Evolutionary conservation across 2,888 invertebrate species (phyloP), one percentile per base, ranked within the genome.

Genomic region (Xestia rhomboidea): DNA sequence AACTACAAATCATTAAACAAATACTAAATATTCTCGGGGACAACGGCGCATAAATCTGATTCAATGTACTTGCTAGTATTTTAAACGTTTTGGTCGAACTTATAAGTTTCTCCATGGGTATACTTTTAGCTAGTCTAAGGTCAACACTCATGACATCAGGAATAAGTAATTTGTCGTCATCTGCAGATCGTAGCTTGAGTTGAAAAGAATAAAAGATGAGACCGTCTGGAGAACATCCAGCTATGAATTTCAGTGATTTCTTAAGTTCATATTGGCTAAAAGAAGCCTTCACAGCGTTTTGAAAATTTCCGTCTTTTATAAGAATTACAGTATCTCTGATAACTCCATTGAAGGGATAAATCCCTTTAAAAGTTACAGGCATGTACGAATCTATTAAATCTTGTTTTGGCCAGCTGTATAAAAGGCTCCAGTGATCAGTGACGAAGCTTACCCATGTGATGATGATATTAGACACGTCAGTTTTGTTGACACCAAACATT

Each of bases 1-100:
- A 44, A 67, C 79, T 68, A 79, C 73, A 79, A 54, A 79, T 46
- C 67, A 79, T 21, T n/a, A 71, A 5, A 78, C 78, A 79, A 62
- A 79, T 18, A 51, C 60, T 38, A 24, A 79, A 79, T 79, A 79
- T 68, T 63, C 46, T 79, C 10, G 60, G 4, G 0, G 67, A 63
- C 30, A 73, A 63, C 15, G 79, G 63, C 0, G 54, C 54, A 62
- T 73, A 79, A 3, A 30, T 24, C 13, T 79, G 46, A 21, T 63
- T 63, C 1, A 63, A 62, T 13, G 79, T 18, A 79, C 13, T 54
- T 11, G 30, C 38, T 46, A 79, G 21, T 68, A 79, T 79, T 79
- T 68, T 79, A 10, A 46, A 79, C 13, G 30, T 79, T 63, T 79
- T 72, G 21, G 79, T 67, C 18, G 11, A 66, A 7, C 13, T 51